Percentiles rank a stretch among this genome's conserved stretches.
Conservation (phyloP, 2,888 invertebrate genomes). For the Meghimatium bilineatum region DNA sequence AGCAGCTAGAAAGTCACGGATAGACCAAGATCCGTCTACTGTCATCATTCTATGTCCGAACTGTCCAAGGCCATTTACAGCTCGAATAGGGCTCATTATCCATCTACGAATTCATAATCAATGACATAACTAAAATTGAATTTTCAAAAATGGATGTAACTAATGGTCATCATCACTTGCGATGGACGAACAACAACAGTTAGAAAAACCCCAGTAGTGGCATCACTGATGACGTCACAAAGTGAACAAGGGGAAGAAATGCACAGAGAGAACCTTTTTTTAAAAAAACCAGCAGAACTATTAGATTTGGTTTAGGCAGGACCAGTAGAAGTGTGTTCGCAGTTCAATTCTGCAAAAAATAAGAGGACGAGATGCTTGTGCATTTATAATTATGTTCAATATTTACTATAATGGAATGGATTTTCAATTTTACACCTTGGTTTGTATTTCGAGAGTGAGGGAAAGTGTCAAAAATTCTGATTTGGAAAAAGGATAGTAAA, state of each 20-base stretch:
- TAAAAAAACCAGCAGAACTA: not conserved
- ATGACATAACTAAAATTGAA: no score
- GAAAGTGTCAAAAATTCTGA: not conserved
- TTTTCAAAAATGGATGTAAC: no score
- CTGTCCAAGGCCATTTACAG: no score
- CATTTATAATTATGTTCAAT: not conserved
- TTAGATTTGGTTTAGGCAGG: not conserved
- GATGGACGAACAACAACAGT: no score
- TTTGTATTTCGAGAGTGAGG: not conserved
- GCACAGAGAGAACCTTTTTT: slow-evolving; percentile 17
- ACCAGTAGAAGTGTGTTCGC: not conserved
- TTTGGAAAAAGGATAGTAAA: slow-evolving; percentile 4
- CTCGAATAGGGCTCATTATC: no score
- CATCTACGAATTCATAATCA: no score
- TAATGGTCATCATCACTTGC: no score
- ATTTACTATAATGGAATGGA: slow-evolving; percentile 12
- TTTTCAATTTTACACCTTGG: not conserved
- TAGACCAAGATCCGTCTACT: no score
- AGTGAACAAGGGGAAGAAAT: slow-evolving; percentile 49
- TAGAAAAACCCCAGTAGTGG: no score
- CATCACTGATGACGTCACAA: slow-evolving; percentile 56
- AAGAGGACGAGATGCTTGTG: not conserved
- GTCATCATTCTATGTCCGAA: no score
- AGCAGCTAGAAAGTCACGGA: no score
- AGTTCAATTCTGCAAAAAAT: not conserved